phyloP scores from a whole-genome alignment of 2,888 invertebrate genomes.

The Boloria euphrosyne region DNA sequence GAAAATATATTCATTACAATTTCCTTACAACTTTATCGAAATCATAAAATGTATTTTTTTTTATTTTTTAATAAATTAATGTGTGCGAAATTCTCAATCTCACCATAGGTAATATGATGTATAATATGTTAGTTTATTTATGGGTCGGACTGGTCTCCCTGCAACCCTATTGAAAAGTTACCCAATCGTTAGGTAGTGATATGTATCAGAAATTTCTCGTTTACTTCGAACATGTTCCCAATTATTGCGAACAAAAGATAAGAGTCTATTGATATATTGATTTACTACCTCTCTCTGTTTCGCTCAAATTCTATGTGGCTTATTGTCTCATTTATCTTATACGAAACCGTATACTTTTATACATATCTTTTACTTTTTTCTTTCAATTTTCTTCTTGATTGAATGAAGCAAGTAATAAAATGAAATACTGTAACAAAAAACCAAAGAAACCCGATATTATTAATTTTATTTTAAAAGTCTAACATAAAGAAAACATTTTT shows the following conservation, averaged over 20 bases:
- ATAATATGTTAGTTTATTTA: neutral
- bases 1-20: too few relatives aligned
- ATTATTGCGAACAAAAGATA: slow-evolving; percentile 62
- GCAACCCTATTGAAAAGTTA: slow-evolving; percentile 6
- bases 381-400: neutral
- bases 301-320: slow-evolving; percentile 31
- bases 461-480: too few relatives aligned
- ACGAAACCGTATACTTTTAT: slow-evolving; percentile 6
- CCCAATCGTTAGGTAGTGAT: slow-evolving; percentile 17
- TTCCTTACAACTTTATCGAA: too few relatives aligned
- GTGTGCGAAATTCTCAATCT: too few relatives aligned
- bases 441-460: too few relatives aligned
- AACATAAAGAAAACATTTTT: too few relatives aligned
- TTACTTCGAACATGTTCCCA: slow-evolving; percentile 51
- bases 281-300: slow-evolving; percentile 49
- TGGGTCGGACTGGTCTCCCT: neutral
- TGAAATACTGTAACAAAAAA: neutral
- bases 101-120: too few relatives aligned
- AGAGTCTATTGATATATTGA: slow-evolving; percentile 32
- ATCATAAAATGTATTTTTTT: too few relatives aligned
- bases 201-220: slow-evolving; percentile 56
- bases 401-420: neutral
- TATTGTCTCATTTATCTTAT: slow-evolving; percentile 35
- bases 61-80: too few relatives aligned
- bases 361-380: neutral